These are phyloP conservation scores for Ectemnius cavifrons DNA, from an alignment of 2,888 invertebrate species.

Conservation along the genomic window DNA sequence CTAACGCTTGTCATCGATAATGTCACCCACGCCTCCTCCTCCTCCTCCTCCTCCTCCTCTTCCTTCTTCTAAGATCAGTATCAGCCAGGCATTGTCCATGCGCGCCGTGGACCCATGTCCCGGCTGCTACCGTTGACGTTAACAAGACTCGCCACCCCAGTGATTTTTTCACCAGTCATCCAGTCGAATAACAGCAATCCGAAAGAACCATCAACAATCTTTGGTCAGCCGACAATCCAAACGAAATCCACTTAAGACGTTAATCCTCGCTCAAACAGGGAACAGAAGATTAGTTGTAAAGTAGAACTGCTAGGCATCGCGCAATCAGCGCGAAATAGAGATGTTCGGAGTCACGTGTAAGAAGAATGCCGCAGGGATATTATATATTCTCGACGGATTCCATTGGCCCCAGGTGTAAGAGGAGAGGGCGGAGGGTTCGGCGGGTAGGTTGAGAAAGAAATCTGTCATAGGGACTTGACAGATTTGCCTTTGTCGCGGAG, in stretches of 20 bases:
- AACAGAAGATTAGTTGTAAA: neutral
- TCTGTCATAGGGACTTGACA: slow-evolving; percentile 55
- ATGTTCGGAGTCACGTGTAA: neutral
- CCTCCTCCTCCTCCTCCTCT: slow-evolving; percentile 24
- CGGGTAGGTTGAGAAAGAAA: slow-evolving; percentile 13
- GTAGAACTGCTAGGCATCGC: neutral
- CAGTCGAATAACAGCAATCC: neutral
- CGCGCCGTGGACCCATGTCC: slow-evolving; percentile 16
- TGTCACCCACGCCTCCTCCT: slow-evolving; percentile 36
- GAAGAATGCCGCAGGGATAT: neutral
- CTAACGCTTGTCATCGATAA: slow-evolving; percentile 49
- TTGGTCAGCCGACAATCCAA: neutral
- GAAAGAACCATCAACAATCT: neutral
- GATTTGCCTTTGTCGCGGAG: slow-evolving; percentile 40
- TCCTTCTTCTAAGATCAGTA: slow-evolving; percentile 42
- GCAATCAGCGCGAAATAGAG: slow-evolving; percentile 2
- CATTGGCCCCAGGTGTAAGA: slow-evolving; percentile 8
- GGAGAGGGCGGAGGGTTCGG: neutral
- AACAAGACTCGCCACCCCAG: slow-evolving; percentile 29
- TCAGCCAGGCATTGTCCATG: slow-evolving; percentile 33
- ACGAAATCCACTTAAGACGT: neutral
- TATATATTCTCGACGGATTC: too few relatives aligned
- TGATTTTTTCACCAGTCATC: slow-evolving; percentile 28
- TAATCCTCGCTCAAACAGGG: neutral
- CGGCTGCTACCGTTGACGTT: slow-evolving; percentile 31